Evolutionary conservation across 2,888 invertebrate genomes (phyloP).

Genomic region (Eupithecia vulgata): DNA sequence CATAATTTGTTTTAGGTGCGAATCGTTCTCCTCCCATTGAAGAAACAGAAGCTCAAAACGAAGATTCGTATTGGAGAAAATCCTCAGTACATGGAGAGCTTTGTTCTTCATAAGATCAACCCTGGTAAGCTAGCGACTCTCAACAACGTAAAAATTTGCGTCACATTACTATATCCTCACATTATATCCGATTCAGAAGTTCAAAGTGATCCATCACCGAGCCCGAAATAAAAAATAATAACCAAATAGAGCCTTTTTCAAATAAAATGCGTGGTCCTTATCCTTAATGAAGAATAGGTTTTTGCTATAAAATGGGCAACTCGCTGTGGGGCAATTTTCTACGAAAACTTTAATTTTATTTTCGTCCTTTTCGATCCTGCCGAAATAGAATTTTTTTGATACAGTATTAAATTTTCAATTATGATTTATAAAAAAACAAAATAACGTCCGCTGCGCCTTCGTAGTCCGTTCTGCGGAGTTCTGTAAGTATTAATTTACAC

Average conservation of each 20-base stretch:
- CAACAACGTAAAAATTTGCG: not conserved
- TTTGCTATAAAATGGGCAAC: too few relatives aligned
- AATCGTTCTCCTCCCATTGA: constrained; percentile 93
- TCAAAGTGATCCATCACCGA: not conserved
- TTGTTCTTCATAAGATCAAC: constrained; percentile 94
- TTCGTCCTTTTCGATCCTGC: too few relatives aligned
- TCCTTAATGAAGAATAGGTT: not conserved
- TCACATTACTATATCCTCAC: too few relatives aligned
- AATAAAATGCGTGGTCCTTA: not conserved
- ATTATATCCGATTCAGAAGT: not conserved
- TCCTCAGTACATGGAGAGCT: constrained; percentile 97
- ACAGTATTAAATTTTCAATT: too few relatives aligned
- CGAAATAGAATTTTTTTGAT: too few relatives aligned
- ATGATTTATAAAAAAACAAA: too few relatives aligned
- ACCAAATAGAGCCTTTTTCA: not conserved
- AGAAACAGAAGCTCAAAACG: constrained; percentile 97
- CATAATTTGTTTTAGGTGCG: constrained; percentile 85
- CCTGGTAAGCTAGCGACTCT: constrained; percentile 82
- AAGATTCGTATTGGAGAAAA: constrained; percentile 95
- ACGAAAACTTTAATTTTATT: too few relatives aligned
- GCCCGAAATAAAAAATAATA: not conserved
- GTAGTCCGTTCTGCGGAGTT: not conserved
- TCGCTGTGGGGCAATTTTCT: too few relatives aligned
- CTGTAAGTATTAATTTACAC: too few relatives aligned
- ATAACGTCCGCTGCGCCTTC: not conserved